Evolutionary conservation across 1,140 invertebrate species (phyloP), one percentile per base, ranked within the genome.

Genomic region (Drosophila tropicalis): DNA sequence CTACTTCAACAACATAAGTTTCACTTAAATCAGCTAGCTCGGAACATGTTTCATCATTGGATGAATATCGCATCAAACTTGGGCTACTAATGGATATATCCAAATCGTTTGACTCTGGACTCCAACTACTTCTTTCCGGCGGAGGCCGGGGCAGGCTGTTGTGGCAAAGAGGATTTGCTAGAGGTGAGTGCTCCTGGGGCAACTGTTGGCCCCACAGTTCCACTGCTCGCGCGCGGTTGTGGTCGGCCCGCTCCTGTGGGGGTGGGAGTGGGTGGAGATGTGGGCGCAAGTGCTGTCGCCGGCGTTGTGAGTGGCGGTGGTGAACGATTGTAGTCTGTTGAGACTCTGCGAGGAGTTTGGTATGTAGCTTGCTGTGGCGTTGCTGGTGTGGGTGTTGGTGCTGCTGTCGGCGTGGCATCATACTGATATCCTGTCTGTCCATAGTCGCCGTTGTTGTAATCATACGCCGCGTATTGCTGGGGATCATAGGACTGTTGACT

Each of bases 61-160:
- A 92, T 12, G 90, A 90, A 57, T 51, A 51, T 51, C 86, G 80
- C 62, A 92, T 90, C 51, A 92, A 75, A 74, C 91, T 92, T 34
- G 91, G 91, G 72, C 91, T 92, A 68, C 91, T 92, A 25, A 92
- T 91, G 22, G 73, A 81, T 76, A 90, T 79, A 62, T 91, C 91
- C 60, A 91, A 74, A 1, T 80, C 72, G 47, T 61, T 63, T 9
- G 70, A 57, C 12, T 77, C 84, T 10, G 78, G 74, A 67, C 72
- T 90, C 80, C 77, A 86, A 73, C 80, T 92, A 91, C 87, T 92
- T 90, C 81, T 92, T 92, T 77, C 76, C 75, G 75, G 86, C 64
- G 72, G 76, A 55, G 74, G 86, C 4, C 91, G 90, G 13, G 91
- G 91, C 63, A 89, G 91, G 71, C 91, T 92, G 91, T 92, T 92